Evolutionary conservation across 1,140 invertebrate species (phyloP).

Genomic region (Leptinotarsa texana): DNA sequence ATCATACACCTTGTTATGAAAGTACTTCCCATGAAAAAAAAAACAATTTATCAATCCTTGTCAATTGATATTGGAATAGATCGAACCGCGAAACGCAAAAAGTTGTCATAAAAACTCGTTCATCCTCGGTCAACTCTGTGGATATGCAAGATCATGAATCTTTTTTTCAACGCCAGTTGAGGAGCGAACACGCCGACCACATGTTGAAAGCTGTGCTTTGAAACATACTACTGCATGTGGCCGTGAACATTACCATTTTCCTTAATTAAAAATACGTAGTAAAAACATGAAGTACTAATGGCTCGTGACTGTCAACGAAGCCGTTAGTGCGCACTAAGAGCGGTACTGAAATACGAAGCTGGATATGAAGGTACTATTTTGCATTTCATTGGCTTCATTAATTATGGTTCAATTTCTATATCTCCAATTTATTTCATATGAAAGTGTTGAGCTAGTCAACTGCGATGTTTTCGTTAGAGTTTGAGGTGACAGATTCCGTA

Average conservation of each 20-base stretch:
- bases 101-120: neutral
- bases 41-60: neutral
- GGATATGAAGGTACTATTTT: neutral
- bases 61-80: neutral
- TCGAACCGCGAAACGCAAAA: neutral
- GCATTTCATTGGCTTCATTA: no score
- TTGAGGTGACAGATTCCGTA: no score
- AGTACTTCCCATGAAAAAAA: neutral
- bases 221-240: conserved; percentile 1
- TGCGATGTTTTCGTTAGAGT: no score
- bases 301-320: neutral
- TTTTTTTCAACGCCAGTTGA: neutral
- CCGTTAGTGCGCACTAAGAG: neutral
- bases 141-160: neutral
- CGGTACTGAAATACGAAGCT: neutral
- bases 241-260: neutral
- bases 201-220: neutral
- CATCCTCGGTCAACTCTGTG: neutral
- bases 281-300: conserved; percentile 1
- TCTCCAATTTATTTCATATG: no score
- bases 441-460: no score
- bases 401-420: no score
- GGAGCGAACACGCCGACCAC: neutral
- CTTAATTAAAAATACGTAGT: neutral
- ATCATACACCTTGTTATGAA: neutral